phyloP scores from a whole-genome alignment of 2,113 vertebrate species.

The Coreoperca whiteheadi region DNA sequence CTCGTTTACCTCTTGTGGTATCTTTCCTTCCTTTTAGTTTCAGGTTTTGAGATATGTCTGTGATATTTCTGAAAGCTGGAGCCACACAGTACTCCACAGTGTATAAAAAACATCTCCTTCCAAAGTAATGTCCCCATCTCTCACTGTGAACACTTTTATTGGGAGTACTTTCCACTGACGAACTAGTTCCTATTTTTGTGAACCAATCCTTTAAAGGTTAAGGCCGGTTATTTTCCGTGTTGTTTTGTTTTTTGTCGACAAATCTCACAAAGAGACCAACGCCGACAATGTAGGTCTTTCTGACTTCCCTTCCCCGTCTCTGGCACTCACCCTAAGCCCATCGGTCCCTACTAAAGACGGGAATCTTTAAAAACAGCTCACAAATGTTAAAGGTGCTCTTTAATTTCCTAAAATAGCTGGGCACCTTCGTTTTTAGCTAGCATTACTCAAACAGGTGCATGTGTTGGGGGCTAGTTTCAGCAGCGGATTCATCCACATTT shows the following conservation, averaged over 20 bases:
- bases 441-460: too few species aligned
- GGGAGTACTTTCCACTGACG: neutral
- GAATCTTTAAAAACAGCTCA: too few species aligned
- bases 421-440: too few species aligned
- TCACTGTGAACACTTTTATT: neutral
- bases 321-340: neutral
- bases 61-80: neutral
- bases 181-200: neutral
- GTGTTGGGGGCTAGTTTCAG: too few species aligned
- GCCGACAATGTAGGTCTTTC: neutral
- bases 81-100: neutral
- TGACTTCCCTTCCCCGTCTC: neutral
- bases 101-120: neutral
- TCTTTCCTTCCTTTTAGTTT: neutral
- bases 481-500: neutral
- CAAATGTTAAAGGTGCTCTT: too few species aligned
- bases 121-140: neutral
- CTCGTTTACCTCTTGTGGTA: neutral
- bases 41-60: neutral
- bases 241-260: neutral
- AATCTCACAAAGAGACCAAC: neutral
- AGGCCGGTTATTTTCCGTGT: neutral
- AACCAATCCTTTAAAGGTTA: neutral
- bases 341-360: neutral
- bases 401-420: too few species aligned